Conservation (phyloP, 2,113 vertebrate genomes). For the Collichthys lucidus region DNA sequence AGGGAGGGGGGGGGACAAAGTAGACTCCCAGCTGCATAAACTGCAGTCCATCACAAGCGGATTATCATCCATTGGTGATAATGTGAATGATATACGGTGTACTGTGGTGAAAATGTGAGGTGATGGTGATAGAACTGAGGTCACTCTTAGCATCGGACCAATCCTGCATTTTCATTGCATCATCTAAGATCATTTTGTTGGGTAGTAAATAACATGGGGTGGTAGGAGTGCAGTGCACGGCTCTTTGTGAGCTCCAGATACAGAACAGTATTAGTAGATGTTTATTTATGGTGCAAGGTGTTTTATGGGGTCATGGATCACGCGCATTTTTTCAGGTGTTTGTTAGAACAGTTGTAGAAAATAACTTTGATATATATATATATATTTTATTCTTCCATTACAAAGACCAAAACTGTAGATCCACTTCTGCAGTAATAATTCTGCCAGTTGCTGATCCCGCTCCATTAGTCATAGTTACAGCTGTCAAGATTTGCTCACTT, state of each 20-base stretch:
- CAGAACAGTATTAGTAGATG: neutral
- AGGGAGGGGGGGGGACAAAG: neutral
- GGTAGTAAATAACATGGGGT: neutral
- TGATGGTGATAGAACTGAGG: conserved; percentile 9
- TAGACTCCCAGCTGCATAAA: conserved; percentile 14
- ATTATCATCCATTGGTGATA: neutral
- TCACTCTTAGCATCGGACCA: neutral
- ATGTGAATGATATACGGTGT: conserved; percentile 13
- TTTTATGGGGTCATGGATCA: neutral
- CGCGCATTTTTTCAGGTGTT: neutral
- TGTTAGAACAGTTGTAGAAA: neutral
- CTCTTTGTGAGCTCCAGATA: neutral
- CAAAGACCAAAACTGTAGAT: neutral
- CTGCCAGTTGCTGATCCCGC: neutral
- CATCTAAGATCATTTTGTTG: neutral
- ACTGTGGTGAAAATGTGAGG: neutral
- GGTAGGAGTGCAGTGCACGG: neutral
- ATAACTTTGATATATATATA: neutral
- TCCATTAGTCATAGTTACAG: neutral
- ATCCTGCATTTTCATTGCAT: neutral
- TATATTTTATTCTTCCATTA: neutral
- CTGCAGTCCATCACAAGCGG: conserved; percentile 5
- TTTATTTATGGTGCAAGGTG: conserved; percentile 4
- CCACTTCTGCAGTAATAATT: neutral
- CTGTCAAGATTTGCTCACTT: neutral